Conservation (phyloP, 2,113 vertebrate species). For the Seriola quinqueradiata region DNA sequence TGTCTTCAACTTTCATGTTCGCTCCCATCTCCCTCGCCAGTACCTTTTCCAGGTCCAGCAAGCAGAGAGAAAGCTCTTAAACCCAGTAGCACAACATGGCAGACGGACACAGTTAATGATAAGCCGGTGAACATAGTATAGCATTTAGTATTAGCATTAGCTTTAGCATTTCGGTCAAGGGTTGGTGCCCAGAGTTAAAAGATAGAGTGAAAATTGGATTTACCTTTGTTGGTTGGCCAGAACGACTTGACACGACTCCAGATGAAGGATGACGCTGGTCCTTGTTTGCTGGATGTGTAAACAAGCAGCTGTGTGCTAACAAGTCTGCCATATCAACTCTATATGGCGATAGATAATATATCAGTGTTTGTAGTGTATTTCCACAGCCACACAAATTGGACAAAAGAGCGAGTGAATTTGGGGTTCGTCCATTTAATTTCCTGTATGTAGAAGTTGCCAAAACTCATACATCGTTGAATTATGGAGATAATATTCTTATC, state of each 20-base stretch:
- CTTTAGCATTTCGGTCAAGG: not conserved
- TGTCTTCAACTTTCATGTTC: too few relatives aligned
- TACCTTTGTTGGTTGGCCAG: too few relatives aligned
- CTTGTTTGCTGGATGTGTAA: not conserved
- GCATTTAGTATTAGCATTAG: not conserved
- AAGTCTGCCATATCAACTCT: not conserved
- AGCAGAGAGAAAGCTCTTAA: too few relatives aligned
- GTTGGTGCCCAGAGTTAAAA: not conserved
- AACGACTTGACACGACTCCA: not conserved
- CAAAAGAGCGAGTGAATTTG: not conserved
- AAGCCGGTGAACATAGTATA: too few relatives aligned
- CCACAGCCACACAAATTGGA: slow-evolving; percentile 17
- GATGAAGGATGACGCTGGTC: not conserved
- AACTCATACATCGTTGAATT: not conserved
- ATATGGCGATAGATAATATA: not conserved
- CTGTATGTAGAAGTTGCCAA: not conserved
- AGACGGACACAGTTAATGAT: not conserved
- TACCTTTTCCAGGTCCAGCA: too few relatives aligned
- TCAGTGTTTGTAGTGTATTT: slow-evolving; percentile 5
- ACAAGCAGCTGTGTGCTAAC: not conserved
- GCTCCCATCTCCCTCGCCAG: too few relatives aligned
- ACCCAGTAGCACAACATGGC: not conserved
- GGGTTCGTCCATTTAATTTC: not conserved
- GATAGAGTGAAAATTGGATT: too few relatives aligned
- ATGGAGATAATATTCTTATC: not conserved